A percentile compares a stretch with the other conserved stretches of the same genome.
Evolutionary conservation across 2,113 vertebrate species (phyloP).

Genomic region (Phyllopteryx taeniolatus): DNA sequence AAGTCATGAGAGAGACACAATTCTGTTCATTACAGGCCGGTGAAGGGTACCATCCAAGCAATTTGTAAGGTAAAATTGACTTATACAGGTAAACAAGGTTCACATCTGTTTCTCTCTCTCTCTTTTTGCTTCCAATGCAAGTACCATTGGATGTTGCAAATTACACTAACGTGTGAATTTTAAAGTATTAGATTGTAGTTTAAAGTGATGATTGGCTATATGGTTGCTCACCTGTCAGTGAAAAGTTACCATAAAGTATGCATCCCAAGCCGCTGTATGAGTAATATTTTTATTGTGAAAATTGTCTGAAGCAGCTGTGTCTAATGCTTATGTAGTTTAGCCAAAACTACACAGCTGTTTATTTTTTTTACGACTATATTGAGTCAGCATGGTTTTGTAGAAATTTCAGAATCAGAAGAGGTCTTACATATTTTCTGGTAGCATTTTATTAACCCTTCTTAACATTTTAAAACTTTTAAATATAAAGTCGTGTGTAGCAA

Average conservation of each 20-base stretch:
- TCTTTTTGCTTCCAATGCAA: not conserved
- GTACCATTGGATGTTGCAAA: too few relatives aligned
- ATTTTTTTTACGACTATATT: not conserved
- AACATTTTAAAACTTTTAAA: not conserved
- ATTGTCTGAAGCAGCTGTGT: not conserved
- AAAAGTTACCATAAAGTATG: not conserved
- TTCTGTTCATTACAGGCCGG: not conserved
- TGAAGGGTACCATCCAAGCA: too few relatives aligned
- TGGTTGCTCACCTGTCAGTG: not conserved
- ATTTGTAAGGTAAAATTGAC: too few relatives aligned
- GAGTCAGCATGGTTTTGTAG: too few relatives aligned
- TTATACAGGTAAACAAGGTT: too few relatives aligned
- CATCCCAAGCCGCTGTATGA: not conserved
- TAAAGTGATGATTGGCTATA: not conserved
- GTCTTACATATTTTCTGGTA: not conserved
- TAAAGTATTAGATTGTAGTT: too few relatives aligned
- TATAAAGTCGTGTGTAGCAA: too few relatives aligned
- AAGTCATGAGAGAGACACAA: not conserved
- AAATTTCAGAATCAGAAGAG: not conserved
- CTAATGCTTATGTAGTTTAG: not conserved
- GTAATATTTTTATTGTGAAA: not conserved
- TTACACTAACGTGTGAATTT: too few relatives aligned
- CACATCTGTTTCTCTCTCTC: not conserved
- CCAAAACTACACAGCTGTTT: not conserved
- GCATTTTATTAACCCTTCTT: not conserved